phyloP scores from a whole-genome alignment of 2,888 invertebrate genomes.

The Drosophila kambysellisi region DNA sequence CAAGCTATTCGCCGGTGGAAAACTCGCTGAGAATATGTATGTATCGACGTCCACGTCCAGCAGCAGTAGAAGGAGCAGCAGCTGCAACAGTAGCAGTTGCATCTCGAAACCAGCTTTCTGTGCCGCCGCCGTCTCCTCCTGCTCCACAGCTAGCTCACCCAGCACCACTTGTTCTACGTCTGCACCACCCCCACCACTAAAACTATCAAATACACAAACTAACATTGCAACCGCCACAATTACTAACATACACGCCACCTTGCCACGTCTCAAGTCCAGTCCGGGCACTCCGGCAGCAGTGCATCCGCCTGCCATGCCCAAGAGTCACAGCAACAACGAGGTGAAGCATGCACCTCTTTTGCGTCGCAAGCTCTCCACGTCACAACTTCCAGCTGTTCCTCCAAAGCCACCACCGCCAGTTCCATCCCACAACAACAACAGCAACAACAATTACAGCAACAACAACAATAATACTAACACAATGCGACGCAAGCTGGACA shows the following conservation, averaged over 20 bases:
- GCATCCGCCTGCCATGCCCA: conserved; percentile 66
- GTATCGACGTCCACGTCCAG: conserved; percentile 83
- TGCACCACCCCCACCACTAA: conserved; percentile 43
- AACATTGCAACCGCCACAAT: conserved; percentile 59
- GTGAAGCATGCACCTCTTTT: conserved; percentile 44
- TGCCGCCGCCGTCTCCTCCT: conserved; percentile 55
- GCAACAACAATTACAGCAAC: conserved; percentile 26
- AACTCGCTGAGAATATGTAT: conserved; percentile 86
- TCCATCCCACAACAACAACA: conserved; percentile 37
- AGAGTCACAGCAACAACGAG: conserved; percentile 74
- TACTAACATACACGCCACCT: conserved; percentile 68
- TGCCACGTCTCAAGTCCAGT: conserved; percentile 62
- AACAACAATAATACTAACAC: conserved; percentile 62
- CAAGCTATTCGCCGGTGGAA: conserved; percentile 85
- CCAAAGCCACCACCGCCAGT: conserved; percentile 31
- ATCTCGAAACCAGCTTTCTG: conserved; percentile 56
- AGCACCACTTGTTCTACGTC: conserved; percentile 57
- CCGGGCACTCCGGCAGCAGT: conserved; percentile 55
- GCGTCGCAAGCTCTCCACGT: conserved; percentile 62
- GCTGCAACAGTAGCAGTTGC: conserved; percentile 74
- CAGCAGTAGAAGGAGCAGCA: conserved; percentile 74
- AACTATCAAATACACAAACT: conserved; percentile 34
- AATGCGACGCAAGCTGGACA: conserved; percentile 85
- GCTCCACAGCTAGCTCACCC: conserved; percentile 55
- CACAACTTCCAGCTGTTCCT: conserved; percentile 24